Evolutionary conservation across 2,797 vertebrate genomes (phyloP), one percentile per base, ranked within the genome.

Genomic region (Chrysocyon brachyurus): DNA sequence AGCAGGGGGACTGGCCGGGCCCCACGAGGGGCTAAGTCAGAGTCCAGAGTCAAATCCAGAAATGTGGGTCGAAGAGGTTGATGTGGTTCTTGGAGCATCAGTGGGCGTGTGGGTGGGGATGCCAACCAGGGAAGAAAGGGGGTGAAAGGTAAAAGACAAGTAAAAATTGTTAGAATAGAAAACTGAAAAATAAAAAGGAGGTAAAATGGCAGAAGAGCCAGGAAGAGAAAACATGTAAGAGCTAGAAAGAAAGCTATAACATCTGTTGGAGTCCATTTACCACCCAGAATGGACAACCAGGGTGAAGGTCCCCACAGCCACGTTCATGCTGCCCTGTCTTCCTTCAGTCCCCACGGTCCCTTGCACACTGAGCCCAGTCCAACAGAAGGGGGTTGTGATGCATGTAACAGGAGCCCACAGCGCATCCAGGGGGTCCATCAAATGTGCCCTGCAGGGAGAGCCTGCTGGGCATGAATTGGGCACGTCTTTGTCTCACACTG

Each of bases 251-350:
- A 22, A 91, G 52, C 28, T 0, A 1, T 1, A n/a, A 21, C 28
- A 28, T 89, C 12, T 3, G 12, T 22, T 2, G 5, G 24, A 66
- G 70, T 24, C n/a, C 2, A 6, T 33, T 56, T 22, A 9, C 9
- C 28, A 24, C 19, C 17, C 40, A 19, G 46, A 61, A 36, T 0
- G 4, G 40, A 26, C 4, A 2, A 10, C 3, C 16, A 14, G 0
- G 16, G 15, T 70, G 19, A 59, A 24, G 26, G 83, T 63, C 36
- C 26, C 70, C 49, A 24, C 11, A 26, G 66, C 3, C 56, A 26
- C 0, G 1, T 0, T 72, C 56, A 31, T 46, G 40, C 40, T 46
- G 40, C 40, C 40, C 40, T 46, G 40, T 46, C 40, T 46, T 46
- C 40, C 40, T 46, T 46, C 40, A 46, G 40, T 46, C 40, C 40